Evolutionary conservation across 1,140 invertebrate species (phyloP).

Genomic region (Melanaphis sacchari): DNA sequence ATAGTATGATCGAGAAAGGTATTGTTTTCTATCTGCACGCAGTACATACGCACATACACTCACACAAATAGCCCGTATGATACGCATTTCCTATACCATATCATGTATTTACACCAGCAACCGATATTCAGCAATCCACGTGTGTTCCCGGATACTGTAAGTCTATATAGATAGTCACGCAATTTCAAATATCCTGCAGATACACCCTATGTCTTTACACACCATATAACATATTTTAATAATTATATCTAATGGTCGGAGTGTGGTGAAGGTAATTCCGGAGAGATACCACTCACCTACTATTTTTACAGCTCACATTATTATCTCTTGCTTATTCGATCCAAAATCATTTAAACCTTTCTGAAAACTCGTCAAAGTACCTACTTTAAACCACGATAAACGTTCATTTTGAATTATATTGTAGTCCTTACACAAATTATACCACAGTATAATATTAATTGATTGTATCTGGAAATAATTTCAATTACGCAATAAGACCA

Average conservation of each 20-base stretch:
- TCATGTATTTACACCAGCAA: background rate
- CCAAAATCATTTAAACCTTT: too few species aligned
- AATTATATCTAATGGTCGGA: background rate
- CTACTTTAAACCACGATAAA: too few species aligned
- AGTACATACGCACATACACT: background rate
- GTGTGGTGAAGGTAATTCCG: accelerated
- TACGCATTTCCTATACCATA: constrained; percentile 17
- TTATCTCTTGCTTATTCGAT: background rate
- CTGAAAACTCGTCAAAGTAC: too few species aligned
- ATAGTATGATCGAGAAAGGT: background rate
- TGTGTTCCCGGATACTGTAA: background rate
- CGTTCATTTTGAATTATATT: too few species aligned
- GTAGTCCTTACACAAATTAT: too few species aligned
- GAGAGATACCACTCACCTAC: background rate
- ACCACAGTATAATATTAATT: too few species aligned
- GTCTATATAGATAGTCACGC: background rate
- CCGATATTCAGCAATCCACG: background rate
- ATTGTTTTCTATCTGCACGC: background rate
- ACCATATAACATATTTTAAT: background rate
- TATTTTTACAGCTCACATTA: background rate
- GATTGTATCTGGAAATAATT: background rate
- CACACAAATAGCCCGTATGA: constrained; percentile 35
- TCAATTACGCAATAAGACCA: background rate
- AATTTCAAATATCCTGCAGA: background rate
- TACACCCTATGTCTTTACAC: background rate